Evolutionary conservation across 2,888 invertebrate species (phyloP).

Genomic region (Barypeithes pellucidus): DNA sequence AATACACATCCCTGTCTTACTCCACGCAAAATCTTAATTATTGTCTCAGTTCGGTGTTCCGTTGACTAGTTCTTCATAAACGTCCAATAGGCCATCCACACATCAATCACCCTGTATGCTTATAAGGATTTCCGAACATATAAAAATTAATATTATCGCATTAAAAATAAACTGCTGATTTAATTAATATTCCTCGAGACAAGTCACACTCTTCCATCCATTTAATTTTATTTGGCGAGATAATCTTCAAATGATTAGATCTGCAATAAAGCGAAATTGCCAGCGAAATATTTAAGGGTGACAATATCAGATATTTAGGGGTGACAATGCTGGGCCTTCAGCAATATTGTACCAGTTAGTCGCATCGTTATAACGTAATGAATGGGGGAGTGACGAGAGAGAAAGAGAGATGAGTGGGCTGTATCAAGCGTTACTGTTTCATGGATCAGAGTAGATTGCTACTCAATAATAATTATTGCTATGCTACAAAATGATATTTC

Average conservation of each 20-base stretch:
- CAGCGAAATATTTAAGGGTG: conserved; percentile 60
- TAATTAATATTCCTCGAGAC: conserved; percentile 28
- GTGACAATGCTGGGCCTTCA: conserved; percentile 57
- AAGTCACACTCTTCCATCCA: conserved; percentile 46
- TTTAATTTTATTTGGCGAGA: conserved; percentile 63
- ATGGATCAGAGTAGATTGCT: neutral
- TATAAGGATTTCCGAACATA: no score
- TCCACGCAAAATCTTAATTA: no score
- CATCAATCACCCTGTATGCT: no score
- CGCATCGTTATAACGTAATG: conserved; percentile 53
- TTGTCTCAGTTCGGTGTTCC: no score
- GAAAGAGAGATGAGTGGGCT: conserved; percentile 36
- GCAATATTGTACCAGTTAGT: conserved; percentile 61
- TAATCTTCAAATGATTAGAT: conserved; percentile 59
- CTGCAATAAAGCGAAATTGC: conserved; percentile 57
- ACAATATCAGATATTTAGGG: conserved; percentile 55
- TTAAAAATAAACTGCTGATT: conserved; percentile 14
- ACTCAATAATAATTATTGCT: conserved; percentile 23
- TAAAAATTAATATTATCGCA: neutral
- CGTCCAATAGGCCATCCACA: no score
- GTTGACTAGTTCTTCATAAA: no score
- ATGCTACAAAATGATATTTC: neutral
- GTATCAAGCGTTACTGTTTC: conserved; percentile 39
- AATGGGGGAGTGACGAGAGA: conserved; percentile 28
- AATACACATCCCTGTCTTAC: no score